Conservation (phyloP, 2,797 vertebrate genomes). For the Moxostoma hubbsi region DNA sequence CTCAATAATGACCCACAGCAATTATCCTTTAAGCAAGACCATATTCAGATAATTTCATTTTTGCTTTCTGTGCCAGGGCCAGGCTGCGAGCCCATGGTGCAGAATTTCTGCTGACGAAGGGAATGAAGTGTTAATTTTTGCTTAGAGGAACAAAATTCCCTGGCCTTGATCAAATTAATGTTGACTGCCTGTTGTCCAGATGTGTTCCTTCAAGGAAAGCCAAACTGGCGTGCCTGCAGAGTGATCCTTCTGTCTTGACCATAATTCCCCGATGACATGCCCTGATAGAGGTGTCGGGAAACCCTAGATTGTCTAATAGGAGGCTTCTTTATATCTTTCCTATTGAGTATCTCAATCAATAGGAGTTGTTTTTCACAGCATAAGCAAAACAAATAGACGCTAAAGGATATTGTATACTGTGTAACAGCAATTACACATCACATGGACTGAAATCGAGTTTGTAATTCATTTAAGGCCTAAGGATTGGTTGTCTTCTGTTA, state of each 20-base stretch:
- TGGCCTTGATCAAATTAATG: constrained; percentile 79
- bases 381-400: constrained; percentile 79
- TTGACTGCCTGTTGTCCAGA: constrained; percentile 76
- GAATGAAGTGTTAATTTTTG: constrained; percentile 87
- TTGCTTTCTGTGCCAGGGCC: constrained; percentile 39
- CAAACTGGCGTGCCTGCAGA: constrained; percentile 66
- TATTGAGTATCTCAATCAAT: constrained; percentile 71
- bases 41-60: constrained; percentile 75
- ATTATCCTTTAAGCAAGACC: constrained; percentile 71
- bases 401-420: constrained; percentile 48
- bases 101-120: constrained; percentile 85
- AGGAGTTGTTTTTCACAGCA: constrained; percentile 84
- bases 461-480: constrained; percentile 70
- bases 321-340: constrained; percentile 70
- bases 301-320: constrained; percentile 75
- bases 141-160: constrained; percentile 83
- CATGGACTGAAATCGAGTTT: constrained; percentile 61
- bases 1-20: constrained; percentile 66
- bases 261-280: constrained; percentile 77
- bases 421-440: constrained; percentile 66
- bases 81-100: constrained; percentile 77
- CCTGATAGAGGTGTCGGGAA: constrained; percentile 76
- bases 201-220: constrained; percentile 79
- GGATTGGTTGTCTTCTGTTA: constrained; percentile 71
- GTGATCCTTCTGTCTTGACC: constrained; percentile 75